phyloP scores from a whole-genome alignment of 2,797 vertebrate species.

The Rhynchonycteris naso region DNA sequence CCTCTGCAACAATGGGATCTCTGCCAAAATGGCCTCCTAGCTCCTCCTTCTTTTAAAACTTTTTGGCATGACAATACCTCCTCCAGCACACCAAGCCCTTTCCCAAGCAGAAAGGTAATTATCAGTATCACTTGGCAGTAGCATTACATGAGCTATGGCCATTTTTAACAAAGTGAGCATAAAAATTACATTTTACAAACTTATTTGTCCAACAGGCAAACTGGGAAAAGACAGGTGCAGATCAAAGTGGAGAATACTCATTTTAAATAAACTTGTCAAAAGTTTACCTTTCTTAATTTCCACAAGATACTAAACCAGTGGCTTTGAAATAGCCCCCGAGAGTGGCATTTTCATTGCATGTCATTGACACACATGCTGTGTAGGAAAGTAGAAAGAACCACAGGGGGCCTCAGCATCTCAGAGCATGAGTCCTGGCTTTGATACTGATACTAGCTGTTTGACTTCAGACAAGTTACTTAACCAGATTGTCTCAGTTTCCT shows the following conservation, averaged over 20 bases:
- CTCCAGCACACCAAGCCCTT: too few species aligned
- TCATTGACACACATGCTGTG: not conserved
- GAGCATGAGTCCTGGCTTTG: not conserved
- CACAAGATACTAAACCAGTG: not conserved
- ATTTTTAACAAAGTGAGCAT: too few species aligned
- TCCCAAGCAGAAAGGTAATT: too few species aligned
- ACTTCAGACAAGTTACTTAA: not conserved
- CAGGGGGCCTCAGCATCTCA: not conserved
- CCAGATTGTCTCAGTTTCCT: not conserved
- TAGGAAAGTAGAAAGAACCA: not conserved
- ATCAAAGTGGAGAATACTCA: slow-evolving; percentile 18
- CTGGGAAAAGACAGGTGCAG: slow-evolving; percentile 53
- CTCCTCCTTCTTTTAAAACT: too few species aligned
- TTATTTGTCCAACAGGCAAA: too few species aligned
- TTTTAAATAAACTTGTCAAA: slow-evolving; percentile 54
- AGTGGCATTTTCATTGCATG: not conserved
- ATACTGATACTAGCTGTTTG: not conserved
- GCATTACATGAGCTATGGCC: too few species aligned
- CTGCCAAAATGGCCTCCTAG: too few species aligned
- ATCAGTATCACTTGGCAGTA: too few species aligned
- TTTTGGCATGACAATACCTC: too few species aligned
- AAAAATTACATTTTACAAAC: too few species aligned
- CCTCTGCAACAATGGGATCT: too few species aligned
- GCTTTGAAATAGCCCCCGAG: not conserved
- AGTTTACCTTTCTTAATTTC: slow-evolving; percentile 64